Conservation (phyloP, 2,797 vertebrate species). For the Netta rufina region DNA sequence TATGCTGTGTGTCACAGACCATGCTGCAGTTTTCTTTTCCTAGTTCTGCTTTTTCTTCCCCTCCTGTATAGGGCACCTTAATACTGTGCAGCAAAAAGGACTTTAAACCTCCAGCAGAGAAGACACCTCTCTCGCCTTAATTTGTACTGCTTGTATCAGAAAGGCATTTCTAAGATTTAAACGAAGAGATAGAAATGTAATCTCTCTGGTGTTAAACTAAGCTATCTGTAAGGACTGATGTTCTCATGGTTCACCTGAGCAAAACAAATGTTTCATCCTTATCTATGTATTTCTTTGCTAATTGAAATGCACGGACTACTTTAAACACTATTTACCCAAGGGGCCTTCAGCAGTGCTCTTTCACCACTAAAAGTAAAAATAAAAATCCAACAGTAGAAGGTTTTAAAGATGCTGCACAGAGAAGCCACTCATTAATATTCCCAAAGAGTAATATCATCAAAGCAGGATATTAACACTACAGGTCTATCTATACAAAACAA, state of each 20-base stretch:
- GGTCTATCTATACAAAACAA: slow-evolving; percentile 55
- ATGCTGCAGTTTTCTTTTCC: not conserved
- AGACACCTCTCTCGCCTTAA: slow-evolving; percentile 15
- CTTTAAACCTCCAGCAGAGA: slow-evolving; percentile 11
- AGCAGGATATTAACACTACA: slow-evolving; percentile 66
- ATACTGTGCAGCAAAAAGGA: not conserved
- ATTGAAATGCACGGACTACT: slow-evolving; percentile 70
- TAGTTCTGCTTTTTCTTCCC: not conserved
- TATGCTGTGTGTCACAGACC: not conserved
- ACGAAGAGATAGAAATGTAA: slow-evolving; percentile 39
- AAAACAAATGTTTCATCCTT: slow-evolving; percentile 66
- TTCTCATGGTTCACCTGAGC: slow-evolving; percentile 45
- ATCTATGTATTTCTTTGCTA: slow-evolving; percentile 65
- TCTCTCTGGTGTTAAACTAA: slow-evolving; percentile 46
- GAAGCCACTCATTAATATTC: slow-evolving; percentile 58
- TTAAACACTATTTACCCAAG: slow-evolving; percentile 46
- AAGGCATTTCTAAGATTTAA: slow-evolving; percentile 26
- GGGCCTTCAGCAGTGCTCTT: slow-evolving; percentile 34
- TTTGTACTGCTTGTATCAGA: slow-evolving; percentile 43
- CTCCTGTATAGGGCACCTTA: not conserved
- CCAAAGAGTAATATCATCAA: slow-evolving; percentile 44
- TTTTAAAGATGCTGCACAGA: slow-evolving; percentile 29
- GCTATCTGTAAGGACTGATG: slow-evolving; percentile 37
- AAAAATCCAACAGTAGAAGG: not conserved
- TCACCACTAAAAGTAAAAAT: not conserved